Evolutionary conservation across 2,888 invertebrate genomes (phyloP).

Genomic region (Adelognathus sp.): DNA sequence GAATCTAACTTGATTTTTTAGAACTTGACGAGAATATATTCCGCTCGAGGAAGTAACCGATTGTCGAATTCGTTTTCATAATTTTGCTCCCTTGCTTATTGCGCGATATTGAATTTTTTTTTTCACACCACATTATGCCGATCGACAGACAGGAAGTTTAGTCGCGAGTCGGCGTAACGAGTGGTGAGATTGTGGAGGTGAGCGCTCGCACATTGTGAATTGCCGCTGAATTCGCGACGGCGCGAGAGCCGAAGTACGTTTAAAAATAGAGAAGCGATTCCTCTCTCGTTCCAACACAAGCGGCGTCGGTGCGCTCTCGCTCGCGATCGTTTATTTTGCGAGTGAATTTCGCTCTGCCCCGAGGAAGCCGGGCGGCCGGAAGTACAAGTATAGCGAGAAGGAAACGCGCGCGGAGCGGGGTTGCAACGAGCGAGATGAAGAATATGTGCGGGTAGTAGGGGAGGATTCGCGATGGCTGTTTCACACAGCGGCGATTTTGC

Average conservation of each 20-base stretch:
- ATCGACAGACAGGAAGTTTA: conserved; percentile 71
- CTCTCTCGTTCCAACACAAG: conserved; percentile 28
- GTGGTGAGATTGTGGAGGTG: conserved; percentile 21
- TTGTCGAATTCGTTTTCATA: too few species aligned
- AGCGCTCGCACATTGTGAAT: conserved; percentile 34
- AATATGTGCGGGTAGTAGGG: too few species aligned
- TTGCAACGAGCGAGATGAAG: conserved; percentile 4
- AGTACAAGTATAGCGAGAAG: conserved; percentile 75
- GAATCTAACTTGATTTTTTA: too few species aligned
- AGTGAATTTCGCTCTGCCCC: conserved; percentile 75
- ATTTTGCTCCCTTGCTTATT: too few species aligned
- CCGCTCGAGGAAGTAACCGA: too few species aligned
- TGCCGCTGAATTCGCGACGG: conserved; percentile 44
- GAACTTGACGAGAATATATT: too few species aligned
- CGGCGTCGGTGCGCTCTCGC: conserved; percentile 25
- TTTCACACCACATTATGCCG: conserved; percentile 25
- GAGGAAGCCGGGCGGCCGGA: conserved; percentile 74
- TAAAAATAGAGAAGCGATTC: conserved; percentile 54
- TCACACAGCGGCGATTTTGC: too few species aligned
- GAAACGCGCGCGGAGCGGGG: conserved; percentile 27
- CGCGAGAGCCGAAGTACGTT: conserved; percentile 46
- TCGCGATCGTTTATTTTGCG: conserved; percentile 72
- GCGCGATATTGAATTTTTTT: not conserved
- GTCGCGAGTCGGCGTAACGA: conserved; percentile 64
- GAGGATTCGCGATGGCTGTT: too few species aligned